Base-by-base conservation (phyloP, 2,797 vertebrate species). In the Phalanger gymnotis region DNA sequence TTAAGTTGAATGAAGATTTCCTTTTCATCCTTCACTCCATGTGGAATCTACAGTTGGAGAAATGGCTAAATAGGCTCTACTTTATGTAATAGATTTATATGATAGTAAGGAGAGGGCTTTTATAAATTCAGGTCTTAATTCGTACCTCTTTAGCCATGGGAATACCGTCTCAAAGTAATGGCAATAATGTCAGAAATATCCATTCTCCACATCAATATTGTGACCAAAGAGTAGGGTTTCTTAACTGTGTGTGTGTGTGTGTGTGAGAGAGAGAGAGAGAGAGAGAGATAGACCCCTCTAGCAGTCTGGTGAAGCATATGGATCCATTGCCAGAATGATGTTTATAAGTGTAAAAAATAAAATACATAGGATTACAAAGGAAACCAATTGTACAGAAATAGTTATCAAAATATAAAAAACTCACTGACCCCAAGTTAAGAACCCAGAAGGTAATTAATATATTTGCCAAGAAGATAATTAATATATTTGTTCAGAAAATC, bases 151-250 rank as follows among this genome's bases (percentile, higher is more conserved):
- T 97, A 95, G 92, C 92, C 92, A 57, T 93, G 14, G 53, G 93
- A 96, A 91, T 96, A 95, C 61, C 30, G 55, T 93, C 28, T 90
- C 52, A 54, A 53, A 52, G 12, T 52, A 54, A 90, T 81, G 73
- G 73, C 73, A 81, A 81, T 81, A 81, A 47, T 93, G 93, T 94
- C 95, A 96, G 92, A 54, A 93, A 30, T 90, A 66, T 94, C 93
- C 95, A 92, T 25, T 34, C 53, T 94, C 73, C 90, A 5, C 90
- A 95, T 95, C 95, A 90, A 91, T 30, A 93, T 96, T 94, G 40
- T 94, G 97, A 97, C 96, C 98, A 97, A 97, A 98, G 90, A 90
- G 51, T 12, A 52, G 53, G 19, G 22, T 14, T 66, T 66, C 61
- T 66, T 66, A n/a, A 47, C 22, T 81, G 0, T 25, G n/a, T 81